Base-by-base conservation (phyloP, 2,888 invertebrate genomes). In the Tetropium fuscum region DNA sequence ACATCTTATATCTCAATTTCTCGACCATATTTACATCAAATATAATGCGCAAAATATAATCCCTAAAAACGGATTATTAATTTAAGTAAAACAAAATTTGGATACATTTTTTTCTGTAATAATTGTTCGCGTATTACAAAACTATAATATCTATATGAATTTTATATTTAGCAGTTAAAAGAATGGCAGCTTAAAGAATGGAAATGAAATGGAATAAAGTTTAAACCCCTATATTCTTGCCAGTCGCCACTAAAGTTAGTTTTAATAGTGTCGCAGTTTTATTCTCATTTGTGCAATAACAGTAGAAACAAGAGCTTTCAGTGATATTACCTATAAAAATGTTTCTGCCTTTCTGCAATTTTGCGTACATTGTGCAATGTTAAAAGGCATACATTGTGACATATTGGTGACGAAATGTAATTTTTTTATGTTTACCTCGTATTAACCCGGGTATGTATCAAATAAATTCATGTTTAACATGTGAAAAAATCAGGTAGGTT, bases 251-350 rank as follows among this genome's bases (percentile, higher is more conserved):
- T 22, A 15, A 22, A 48, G 36, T 20, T 48, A 36, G 15, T 36
- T 13, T 20, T 36, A 36, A 48, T 44, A 19, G 36, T 38, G 48
- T 48, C 15, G 10, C 13, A 15, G 40, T 40, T 38, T 40, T 38
- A 51, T 22, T 38, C 22, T 6, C 22, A 15, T 34, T 32, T 47
- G 30, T 47, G 32, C 20, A 16, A 18, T 16, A 45, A 18, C 13
- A 18, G 18, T 20, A 34, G 20, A 19, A 25, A 38, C 40, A 49
- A 51, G 27, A 27, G 51, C 51, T 51, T 38, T 51, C 51, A 16
- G 20, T 27, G 38, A 38, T 11, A 40, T 51, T 38, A 51, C 51
- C 51, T 40, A 51, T 51, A 40, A 51, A 51, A 51, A 51, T 25
- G 38, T 38, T 51, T 25, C 27, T 22, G 36, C n/a, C 51, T 51